Evolutionary conservation across 2,797 vertebrate genomes (phyloP), one percentile per base, ranked within the genome.

Genomic region (Meriones psammophilus): DNA sequence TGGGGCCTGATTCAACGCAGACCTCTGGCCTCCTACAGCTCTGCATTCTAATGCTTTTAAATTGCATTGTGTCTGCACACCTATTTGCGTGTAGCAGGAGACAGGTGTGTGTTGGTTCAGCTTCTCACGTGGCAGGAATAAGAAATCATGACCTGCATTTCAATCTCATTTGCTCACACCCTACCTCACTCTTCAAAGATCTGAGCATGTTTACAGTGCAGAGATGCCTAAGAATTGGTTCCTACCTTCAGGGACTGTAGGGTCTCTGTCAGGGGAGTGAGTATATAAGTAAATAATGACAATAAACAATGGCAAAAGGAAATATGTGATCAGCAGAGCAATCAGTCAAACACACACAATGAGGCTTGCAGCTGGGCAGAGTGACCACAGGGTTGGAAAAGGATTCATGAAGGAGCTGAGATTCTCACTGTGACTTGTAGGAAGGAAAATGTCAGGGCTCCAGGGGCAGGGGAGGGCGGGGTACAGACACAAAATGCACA

Each of bases 31-130:
- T 84, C 50, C 42, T n/a, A 58, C 39, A 87, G n/a, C 30, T 95
- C 50, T 94, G 89, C 68, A 62, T 76, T 92, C 71, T 58, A 36
- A 62, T 84, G 71, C 2, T 50, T 91, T 60, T 10, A 50, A 90
- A 73, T 36, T 64, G 33, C 17, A 88, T 68, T 81, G 79, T 78
- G 73, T 18, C 62, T 93, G 50, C 64, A 42, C 15, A 66, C 78
- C 85, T 71, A 0, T 8, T 36, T 79, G 81, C 0, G 0, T 54
- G 12, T 46, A 54, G 22, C 26, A 54, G 87, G 84, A 88, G 94
- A 66, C 10, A 71, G 92, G 84, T 83, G 89, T 92, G 88, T 84
- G 33, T 56, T 81, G 96, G 93, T 80, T 96, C 92, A 79, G 78
- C n/a, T 33, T 30, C 58, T 62, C n/a, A 28, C 2, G 42, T n/a